phyloP scores from a whole-genome alignment of 2,113 vertebrate species.

The Paralichthys olivaceus region DNA sequence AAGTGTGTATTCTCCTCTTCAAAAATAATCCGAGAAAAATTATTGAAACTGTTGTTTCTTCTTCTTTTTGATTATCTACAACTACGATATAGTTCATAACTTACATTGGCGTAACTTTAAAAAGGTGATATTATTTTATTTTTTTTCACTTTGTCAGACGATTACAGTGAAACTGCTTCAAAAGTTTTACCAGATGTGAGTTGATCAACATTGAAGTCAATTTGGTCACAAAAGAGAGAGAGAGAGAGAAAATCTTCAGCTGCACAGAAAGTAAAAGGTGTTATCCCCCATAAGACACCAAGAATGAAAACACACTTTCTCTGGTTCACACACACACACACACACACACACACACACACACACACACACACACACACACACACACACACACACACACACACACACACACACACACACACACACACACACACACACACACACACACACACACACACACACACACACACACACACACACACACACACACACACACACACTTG shows the following conservation, averaged over 20 bases:
- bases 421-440: too few species aligned
- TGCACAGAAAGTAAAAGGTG: conserved; percentile 66
- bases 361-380: too few species aligned
- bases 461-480: too few species aligned
- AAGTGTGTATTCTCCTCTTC: background rate
- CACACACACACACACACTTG: background rate
- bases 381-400: too few species aligned
- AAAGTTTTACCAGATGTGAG: background rate
- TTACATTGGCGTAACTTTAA: too few species aligned
- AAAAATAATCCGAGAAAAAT: background rate
- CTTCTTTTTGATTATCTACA: background rate
- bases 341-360: background rate
- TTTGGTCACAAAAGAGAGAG: too few species aligned
- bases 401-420: too few species aligned
- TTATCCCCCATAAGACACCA: conserved; percentile 22
- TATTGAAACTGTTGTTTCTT: background rate
- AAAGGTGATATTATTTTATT: background rate
- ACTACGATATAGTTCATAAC: background rate
- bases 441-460: too few species aligned
- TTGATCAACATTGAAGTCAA: background rate
- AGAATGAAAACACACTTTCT: conserved; percentile 66
- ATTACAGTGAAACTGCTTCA: background rate
- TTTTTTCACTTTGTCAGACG: background rate
- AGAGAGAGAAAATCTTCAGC: background rate
- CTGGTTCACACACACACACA: conserved; percentile 14